Evolutionary conservation across 2,797 vertebrate species (phyloP), one percentile per base, ranked within the genome.

Genomic region (Neopelma chrysocephalum): DNA sequence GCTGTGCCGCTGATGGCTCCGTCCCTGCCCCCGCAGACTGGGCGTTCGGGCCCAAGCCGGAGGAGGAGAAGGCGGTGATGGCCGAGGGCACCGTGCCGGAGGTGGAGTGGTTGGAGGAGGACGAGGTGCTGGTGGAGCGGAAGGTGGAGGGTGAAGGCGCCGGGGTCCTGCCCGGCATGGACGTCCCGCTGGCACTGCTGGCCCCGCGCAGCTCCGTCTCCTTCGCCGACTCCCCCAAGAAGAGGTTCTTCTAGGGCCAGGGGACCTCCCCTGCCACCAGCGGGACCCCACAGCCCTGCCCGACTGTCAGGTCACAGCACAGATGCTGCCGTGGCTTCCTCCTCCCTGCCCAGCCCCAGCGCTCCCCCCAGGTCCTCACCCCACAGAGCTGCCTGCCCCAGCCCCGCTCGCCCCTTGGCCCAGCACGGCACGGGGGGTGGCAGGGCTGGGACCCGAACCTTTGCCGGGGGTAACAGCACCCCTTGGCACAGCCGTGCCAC

Each of bases 41-140:
- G 97, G 90, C 98, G 19, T 98, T 99, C 3, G 99, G 99, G 21
- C 98, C 98, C 81, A 99, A 99, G 97, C 97, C 97, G 0, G 98
- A 99, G 68, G 98, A 99, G 79, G 96, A 98, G 94, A 96, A 98
- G 57, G 98, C 0, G 73, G 98, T 91, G 97, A 36, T 82, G 84
- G 45, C 53, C 0, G 40, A 70, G 18, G 29, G 69, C 10, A 10
- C 31, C 0, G 9, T 57, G 87, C 66, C 26, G 3, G 94, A 94
- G 43, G 76, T 94, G 68, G 95, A 93, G 86, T 97, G 97, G 97
- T 85, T 53, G 19, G 89, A 90, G 3, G 85, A 94, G 47, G 91
- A 94, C 0, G 2, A 23, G 2, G 14, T 31, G 1, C 42, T 7
- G 19, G 32, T 29, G 5, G 84, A 79, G 45, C 53, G 38, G 38